Conservation (phyloP, 1,140 invertebrate species). For the Megalonaias nervosa region DNA sequence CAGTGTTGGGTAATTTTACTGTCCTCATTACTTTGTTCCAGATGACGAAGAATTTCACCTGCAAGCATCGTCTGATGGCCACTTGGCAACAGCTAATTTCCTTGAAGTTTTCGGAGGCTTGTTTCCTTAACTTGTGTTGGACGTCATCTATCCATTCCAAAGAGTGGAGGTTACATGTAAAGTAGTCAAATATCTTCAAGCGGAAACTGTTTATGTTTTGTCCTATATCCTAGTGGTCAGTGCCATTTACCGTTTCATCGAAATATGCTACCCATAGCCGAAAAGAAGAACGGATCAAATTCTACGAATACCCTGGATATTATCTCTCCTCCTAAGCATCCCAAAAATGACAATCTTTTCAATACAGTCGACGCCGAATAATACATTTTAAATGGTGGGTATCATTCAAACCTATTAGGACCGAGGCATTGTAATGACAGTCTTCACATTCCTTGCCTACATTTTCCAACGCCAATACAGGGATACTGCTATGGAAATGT, state of each 20-base stretch:
- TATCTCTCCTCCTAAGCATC: slow-evolving; percentile 77
- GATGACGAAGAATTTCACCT: slow-evolving; percentile 76
- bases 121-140: slow-evolving; percentile 83
- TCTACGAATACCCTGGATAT: slow-evolving; percentile 76
- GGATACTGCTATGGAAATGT: slow-evolving; percentile 75
- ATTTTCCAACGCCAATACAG: slow-evolving; percentile 47
- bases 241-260: slow-evolving; percentile 89
- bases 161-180: slow-evolving; percentile 78
- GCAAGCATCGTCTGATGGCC: slow-evolving; percentile 84
- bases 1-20: slow-evolving; percentile 78
- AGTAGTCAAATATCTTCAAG: slow-evolving; percentile 80
- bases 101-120: slow-evolving; percentile 82
- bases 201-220: slow-evolving; percentile 92
- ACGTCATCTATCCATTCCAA: slow-evolving; percentile 78
- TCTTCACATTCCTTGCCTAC: slow-evolving; percentile 47
- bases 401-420: slow-evolving; percentile 72
- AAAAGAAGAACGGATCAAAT: slow-evolving; percentile 56
- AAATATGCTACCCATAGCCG: slow-evolving; percentile 80
- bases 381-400: slow-evolving; percentile 78
- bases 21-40: slow-evolving; percentile 75
- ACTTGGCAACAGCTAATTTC: slow-evolving; percentile 82
- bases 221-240: slow-evolving; percentile 95
- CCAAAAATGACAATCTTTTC: slow-evolving; percentile 76
- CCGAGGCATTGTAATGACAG: slow-evolving; percentile 44
- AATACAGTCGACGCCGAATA: slow-evolving; percentile 31